phyloP scores from a whole-genome alignment of 2,888 invertebrate species.

The Chelonus formosanus region DNA sequence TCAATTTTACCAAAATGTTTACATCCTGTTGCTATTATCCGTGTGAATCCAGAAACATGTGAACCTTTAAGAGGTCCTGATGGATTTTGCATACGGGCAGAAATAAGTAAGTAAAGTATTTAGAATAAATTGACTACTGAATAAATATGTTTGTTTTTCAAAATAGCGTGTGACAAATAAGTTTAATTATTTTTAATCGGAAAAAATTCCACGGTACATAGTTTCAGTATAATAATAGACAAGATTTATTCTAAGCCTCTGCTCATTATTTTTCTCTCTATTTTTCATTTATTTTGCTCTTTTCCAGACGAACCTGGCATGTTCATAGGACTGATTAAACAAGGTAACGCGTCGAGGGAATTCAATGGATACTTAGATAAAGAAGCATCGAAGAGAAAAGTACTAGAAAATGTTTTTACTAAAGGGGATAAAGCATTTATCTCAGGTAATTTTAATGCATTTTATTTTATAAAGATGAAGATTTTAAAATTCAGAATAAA shows the following conservation, averaged over 20 bases:
- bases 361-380: slow-evolving; percentile 76
- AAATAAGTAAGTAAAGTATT: slow-evolving; percentile 48
- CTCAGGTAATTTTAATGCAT: slow-evolving; percentile 63
- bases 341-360: slow-evolving; percentile 73
- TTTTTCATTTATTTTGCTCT: neutral
- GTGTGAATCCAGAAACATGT: slow-evolving; percentile 85
- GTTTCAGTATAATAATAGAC: too few relatives aligned
- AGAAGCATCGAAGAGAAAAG: slow-evolving; percentile 73
- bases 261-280: too few relatives aligned
- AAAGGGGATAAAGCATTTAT: slow-evolving; percentile 74
- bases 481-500: slow-evolving; percentile 71
- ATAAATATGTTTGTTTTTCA: neutral
- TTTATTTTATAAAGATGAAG: slow-evolving; percentile 10
- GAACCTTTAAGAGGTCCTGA: slow-evolving; percentile 84
- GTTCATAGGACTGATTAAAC: slow-evolving; percentile 79
- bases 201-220: too few relatives aligned
- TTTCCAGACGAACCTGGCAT: slow-evolving; percentile 82
- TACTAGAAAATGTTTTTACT: slow-evolving; percentile 72
- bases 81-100: slow-evolving; percentile 78
- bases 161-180: neutral
- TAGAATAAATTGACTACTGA: too few relatives aligned
- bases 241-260: too few relatives aligned
- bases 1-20: slow-evolving; percentile 68
- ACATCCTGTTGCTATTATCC: slow-evolving; percentile 93
- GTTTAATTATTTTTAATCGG: too few relatives aligned